Conservation (phyloP, 2,113 vertebrate species). For the Halcyon senegalensis region DNA sequence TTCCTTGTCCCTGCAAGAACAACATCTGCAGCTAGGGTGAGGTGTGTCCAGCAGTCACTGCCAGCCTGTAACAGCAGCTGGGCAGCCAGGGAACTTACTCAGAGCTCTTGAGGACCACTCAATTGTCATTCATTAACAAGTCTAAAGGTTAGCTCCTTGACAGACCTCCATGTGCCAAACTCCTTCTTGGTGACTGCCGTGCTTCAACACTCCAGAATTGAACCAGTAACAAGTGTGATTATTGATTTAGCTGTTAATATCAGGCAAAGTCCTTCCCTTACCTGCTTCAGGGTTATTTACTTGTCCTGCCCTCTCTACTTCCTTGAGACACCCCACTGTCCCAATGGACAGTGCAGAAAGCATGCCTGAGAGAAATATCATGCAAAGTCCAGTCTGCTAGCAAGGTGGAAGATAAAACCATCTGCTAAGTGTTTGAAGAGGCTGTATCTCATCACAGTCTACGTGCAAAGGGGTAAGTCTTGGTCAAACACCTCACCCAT, state of each 20-base stretch:
- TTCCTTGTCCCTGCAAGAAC: not conserved
- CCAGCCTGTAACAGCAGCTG: not conserved
- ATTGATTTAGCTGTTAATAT: constrained; percentile 26
- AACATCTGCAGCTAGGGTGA: not conserved
- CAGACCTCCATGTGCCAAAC: not conserved
- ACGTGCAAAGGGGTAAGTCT: fast-evolving
- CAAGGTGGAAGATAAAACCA: not conserved
- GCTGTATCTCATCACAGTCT: not conserved
- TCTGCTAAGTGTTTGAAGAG: not conserved
- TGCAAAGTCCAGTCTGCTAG: not conserved
- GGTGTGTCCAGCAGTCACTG: not conserved
- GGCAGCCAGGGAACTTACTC: not conserved
- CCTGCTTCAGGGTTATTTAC: not conserved
- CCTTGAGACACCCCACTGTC: not conserved
- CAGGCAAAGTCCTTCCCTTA: not conserved
- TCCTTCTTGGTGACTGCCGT: not conserved
- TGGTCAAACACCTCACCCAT: not conserved
- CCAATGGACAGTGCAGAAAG: not conserved
- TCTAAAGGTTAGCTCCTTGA: not conserved
- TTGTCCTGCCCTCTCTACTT: not conserved
- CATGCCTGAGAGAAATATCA: not conserved
- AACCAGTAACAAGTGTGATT: not conserved
- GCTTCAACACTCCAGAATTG: not conserved
- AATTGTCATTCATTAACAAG: constrained; percentile 53
- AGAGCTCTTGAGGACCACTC: constrained; percentile 42